Percentiles rank a stretch among this genome's conserved stretches.
These are phyloP conservation scores for Epinephelus moara DNA, from an alignment of 2,113 vertebrate species.

Conservation along the genomic window DNA sequence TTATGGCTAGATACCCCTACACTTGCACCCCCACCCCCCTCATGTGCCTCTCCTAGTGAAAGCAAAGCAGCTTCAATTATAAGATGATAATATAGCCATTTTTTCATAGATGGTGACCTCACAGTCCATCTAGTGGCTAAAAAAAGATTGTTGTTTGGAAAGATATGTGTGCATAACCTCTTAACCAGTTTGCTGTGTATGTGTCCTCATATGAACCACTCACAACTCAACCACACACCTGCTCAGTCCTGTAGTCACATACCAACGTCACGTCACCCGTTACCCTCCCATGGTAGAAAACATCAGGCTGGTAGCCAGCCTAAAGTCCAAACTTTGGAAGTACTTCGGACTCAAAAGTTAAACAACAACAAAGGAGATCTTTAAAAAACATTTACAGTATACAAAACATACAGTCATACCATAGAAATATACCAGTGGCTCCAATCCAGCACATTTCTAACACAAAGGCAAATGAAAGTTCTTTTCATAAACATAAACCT, in stretches of 20 bases:
- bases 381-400: background rate
- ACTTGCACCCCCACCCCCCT: too few relatives aligned
- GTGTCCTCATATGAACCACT: background rate
- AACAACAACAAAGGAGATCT: background rate
- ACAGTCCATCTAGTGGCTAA: too few relatives aligned
- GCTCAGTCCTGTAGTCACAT: background rate
- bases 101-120: background rate
- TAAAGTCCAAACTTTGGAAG: too few relatives aligned
- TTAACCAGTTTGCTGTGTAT: background rate
- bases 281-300: background rate
- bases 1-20: too few relatives aligned
- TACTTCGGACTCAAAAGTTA: background rate
- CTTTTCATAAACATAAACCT: too few relatives aligned
- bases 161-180: background rate
- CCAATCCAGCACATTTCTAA: background rate
- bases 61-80: background rate
- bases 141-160: background rate
- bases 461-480: too few relatives aligned
- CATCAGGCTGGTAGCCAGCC: too few relatives aligned
- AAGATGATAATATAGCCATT: background rate
- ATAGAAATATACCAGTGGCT: background rate
- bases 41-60: too few relatives aligned
- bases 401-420: background rate
- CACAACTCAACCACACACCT: background rate
- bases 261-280: background rate